Base-by-base conservation (phyloP, 2,888 invertebrate genomes). In the Monochamus alternatus region DNA sequence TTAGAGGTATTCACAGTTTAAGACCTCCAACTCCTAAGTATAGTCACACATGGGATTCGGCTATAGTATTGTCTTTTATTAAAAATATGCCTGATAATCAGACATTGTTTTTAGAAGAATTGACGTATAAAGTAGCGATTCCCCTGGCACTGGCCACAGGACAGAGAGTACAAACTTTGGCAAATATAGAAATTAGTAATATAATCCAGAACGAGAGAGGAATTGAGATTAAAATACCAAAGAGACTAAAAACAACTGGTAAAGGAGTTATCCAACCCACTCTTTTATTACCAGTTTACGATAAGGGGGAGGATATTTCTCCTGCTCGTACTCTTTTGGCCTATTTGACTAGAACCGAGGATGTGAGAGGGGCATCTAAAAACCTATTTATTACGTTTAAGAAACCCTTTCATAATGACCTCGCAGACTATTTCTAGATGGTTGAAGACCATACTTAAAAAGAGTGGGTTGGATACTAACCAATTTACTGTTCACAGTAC, bases 401-500 rank as follows among this genome's bases (percentile, higher is more conserved):
- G 64, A 78, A 74, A 47, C 76, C 76, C 9, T 74, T 32, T 66
- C 72, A 71, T 32, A 44, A 52, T 7, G 73, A 14, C 77, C 10
- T 12, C 78, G 2, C 78, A 77, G 31, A 69, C 73, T 7, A 72
- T 78, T 14, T 31, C 68, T 66, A 73, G 76, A n/a, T 80, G 78
- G 80, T 38, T 79, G 31, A 79, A 75, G 62, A 59, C 22, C n/a
- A 64, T 77, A 3, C 43, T 79, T n/a, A 68, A 68, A 3, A 77
- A 78, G 32, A 79, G 81, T 74, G 84, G 83, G 4, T 8, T 84
- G 5, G 82, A 83, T 55, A 82, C 79, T 5, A 47, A 74, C 0
- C 74, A 66, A 44, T 84, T 84, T 60, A 79, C 78, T 14, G 79
- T 82, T 0, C 75, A 84, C 47, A 82, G 79, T 31, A 84, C 83